phyloP scores from a whole-genome alignment of 53 echinoderm and acorn worm species.

The Antedon mediterranea region DNA sequence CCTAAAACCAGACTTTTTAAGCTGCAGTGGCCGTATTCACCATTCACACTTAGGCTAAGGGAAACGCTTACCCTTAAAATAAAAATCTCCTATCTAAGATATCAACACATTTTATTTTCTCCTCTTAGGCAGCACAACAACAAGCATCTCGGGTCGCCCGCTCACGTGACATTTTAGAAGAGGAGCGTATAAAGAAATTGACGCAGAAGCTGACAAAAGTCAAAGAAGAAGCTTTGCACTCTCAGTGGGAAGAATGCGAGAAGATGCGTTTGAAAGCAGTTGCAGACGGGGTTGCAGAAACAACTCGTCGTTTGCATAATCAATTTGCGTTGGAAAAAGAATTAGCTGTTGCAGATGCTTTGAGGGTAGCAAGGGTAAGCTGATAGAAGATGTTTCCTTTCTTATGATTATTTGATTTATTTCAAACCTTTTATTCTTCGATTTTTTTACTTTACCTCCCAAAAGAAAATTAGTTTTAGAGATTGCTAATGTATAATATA shows the following conservation, averaged over 20 bases:
- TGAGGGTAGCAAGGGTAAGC: constrained; percentile 70
- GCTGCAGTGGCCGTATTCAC: too few relatives aligned
- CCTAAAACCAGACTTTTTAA: too few relatives aligned
- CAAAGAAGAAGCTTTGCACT: constrained; percentile 62
- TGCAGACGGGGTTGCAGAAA: constrained; percentile 62
- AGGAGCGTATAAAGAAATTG: constrained; percentile 54
- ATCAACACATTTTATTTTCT: neutral
- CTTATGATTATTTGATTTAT: neutral
- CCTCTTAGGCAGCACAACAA: constrained; percentile 42
- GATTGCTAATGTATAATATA: too few relatives aligned
- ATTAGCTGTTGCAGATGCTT: constrained; percentile 64
- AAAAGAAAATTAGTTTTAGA: too few relatives aligned
- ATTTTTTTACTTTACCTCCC: too few relatives aligned
- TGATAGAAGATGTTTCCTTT: neutral
- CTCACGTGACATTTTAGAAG: constrained; percentile 60
- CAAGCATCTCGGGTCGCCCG: constrained; percentile 53
- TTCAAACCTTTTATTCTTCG: too few relatives aligned
- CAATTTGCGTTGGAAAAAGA: constrained; percentile 79
- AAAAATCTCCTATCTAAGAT: too few relatives aligned
- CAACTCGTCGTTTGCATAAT: constrained; percentile 39
- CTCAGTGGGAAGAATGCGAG: constrained; percentile 91
- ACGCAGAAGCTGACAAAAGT: constrained; percentile 65
- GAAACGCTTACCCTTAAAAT: too few relatives aligned
- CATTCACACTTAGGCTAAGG: too few relatives aligned
- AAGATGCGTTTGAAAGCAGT: constrained; percentile 67